Evolutionary conservation across 2,888 invertebrate species (phyloP), one percentile per base, ranked within the genome.

Genomic region (Cheilosia urbana): DNA sequence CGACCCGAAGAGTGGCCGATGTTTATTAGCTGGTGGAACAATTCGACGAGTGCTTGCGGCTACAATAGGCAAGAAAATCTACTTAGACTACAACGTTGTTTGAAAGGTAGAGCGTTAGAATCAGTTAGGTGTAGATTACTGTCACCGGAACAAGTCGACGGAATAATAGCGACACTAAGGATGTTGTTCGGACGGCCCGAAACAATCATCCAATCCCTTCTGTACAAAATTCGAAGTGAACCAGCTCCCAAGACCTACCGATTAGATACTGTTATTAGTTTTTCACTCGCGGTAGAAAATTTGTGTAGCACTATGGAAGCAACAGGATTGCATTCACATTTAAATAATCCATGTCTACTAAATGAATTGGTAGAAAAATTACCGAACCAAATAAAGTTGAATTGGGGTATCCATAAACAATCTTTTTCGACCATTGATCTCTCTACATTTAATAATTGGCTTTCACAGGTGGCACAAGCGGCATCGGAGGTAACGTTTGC

Each of bases 71-170:
- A 47, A 19, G 47, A 47, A 47, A 47, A 47, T 9, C 19, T 47
- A 9, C 17, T 55, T 19, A 0, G 55, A 63, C 6, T 30, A 0
- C 63, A 75, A 60, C 30, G 57, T 17, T 75, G 65, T 19, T 24
- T 65, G 11, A 65, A 55, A 13, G 55, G 53, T 1, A 65, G 45
- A n/a, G 57, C 65, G 15, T 21, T 65, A 2, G 73, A 75, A 5
- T 45, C 58, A 15, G 60, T 72, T 34, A 66, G 47, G 34, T 77
- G 13, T 63, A 60, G 68, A 30, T 62, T 73, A 13, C 9, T 30
- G 30, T 30, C 30, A 30, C 9, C 30, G 9, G 30, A 30, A 2
- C 30, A 30, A 9, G 30, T 30, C 30, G 30, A 30, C 30, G 30
- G n/a, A 4, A 68, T 17, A 7, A 58, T 42, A n/a, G 47, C 47